Evolutionary conservation across 2,888 invertebrate species (phyloP), one percentile per base, ranked within the genome.

Genomic region (Pedicia rivosa): DNA sequence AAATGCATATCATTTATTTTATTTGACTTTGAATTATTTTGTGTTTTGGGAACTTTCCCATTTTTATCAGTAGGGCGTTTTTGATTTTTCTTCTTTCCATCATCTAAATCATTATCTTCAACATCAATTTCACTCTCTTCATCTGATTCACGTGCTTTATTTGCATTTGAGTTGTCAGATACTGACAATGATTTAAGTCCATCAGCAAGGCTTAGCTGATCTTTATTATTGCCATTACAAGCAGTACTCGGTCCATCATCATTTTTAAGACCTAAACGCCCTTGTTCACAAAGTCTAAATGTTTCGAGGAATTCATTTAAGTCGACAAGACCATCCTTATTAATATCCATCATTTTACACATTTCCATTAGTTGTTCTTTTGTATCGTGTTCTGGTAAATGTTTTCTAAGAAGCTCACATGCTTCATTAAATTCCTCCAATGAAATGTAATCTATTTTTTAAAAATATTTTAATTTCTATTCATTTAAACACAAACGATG

Each of bases 251-350:
- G 14, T 6, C 9, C n/a, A 17, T 6, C 13, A 8, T 25, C 35
- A 2, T 16, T 10, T 10, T 24, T 10, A 4, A 20, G 15, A 8
- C 15, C 16, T 26, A 35, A 17, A 26, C 35, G 35, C 14, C 25
- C 53, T 36, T 58, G 50, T 42, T 62, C 57, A 41, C 61, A 57
- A 45, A 92, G 70, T 36, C 92, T 70, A 64, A 92, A 92, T 37
- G 91, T 87, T 62, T 92, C 92, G 10, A 92, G 64, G 54, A 94
- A 90, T 64, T 94, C 92, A 57, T 92, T 94, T 40, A 94, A 68
- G 57, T 92, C 91, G 14, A 92, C 91, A 40, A 79, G 64, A 0
- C 91, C 91, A 51, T 90, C 91, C 50, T 90, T 87, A 61, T 94
- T 91, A 50, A 91, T 78, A 55, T 94, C 92, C 74, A 94, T 87